Percentiles rank a stretch among this genome's conserved stretches.
Evolutionary conservation across 2,888 invertebrate species (phyloP).

Genomic region (Apodemia hepburni): DNA sequence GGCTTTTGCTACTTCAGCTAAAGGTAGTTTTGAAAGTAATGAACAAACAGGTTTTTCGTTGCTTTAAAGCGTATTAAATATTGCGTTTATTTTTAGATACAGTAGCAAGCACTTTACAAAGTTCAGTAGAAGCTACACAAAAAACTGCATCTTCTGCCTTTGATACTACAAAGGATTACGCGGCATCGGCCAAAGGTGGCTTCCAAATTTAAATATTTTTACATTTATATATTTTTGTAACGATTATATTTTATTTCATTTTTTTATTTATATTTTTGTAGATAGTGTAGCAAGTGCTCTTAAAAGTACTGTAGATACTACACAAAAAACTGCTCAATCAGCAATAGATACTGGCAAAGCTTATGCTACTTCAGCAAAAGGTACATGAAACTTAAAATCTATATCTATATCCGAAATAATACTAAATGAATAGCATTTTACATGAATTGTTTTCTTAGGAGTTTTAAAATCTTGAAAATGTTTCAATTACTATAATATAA

Average conservation of each 20-base stretch:
- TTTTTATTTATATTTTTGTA: conserved; percentile 23
- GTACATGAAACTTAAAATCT: conserved; percentile 20
- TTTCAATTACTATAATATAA: neutral
- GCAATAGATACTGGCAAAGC: conserved; percentile 38
- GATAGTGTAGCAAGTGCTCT: conserved; percentile 36
- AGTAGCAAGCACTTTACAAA: conserved; percentile 36
- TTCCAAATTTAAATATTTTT: conserved; percentile 5
- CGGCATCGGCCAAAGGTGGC: conserved; percentile 34
- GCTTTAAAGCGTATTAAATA: conserved; percentile 10
- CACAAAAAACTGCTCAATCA: conserved; percentile 38
- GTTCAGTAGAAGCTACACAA: conserved; percentile 43
- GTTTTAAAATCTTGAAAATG: too few relatives aligned
- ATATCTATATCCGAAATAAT: too few relatives aligned
- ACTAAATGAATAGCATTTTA: too few relatives aligned
- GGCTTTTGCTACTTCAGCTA: conserved; percentile 40
- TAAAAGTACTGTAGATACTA: conserved; percentile 39
- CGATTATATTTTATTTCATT: neutral
- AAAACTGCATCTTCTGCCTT: conserved; percentile 38
- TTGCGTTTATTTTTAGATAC: conserved; percentile 36
- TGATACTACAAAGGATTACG: conserved; percentile 32
- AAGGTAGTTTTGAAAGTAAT: conserved; percentile 35
- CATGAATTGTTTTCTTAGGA: too few relatives aligned
- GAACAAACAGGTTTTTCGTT: conserved; percentile 10
- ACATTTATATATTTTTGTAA: neutral
- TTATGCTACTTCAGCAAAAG: conserved; percentile 36